phyloP scores from a whole-genome alignment of 1,140 invertebrate species.

The Myzus persicae region DNA sequence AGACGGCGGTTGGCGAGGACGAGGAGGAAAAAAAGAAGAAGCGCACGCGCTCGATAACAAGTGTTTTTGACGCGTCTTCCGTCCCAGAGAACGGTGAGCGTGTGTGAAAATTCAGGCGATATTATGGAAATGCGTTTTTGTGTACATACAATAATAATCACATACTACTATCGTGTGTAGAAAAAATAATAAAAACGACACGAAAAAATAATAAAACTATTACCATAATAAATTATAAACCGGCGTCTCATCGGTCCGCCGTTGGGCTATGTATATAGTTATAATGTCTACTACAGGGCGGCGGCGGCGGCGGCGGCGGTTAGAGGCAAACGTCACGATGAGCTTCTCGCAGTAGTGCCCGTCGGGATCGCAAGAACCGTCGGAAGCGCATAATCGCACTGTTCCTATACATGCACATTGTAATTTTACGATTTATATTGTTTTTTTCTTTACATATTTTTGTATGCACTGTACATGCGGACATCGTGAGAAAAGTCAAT shows the following conservation, averaged over 20 bases:
- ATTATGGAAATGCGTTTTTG: neutral
- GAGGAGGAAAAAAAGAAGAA: neutral
- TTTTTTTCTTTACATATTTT: neutral
- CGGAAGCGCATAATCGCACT: neutral
- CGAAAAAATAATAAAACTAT: conserved; percentile 38
- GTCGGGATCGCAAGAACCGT: neutral
- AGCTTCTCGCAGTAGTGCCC: neutral
- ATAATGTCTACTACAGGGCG: neutral
- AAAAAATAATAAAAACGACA: conserved; percentile 7
- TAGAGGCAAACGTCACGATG: neutral
- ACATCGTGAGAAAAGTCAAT: neutral
- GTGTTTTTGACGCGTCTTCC: conserved; percentile 21
- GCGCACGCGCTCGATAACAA: conserved; percentile 17
- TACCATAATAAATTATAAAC: conserved; percentile 57
- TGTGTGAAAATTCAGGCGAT: conserved; percentile 30
- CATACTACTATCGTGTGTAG: neutral
- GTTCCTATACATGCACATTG: neutral
- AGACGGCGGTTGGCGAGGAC: neutral
- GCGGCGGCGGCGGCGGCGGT: neutral
- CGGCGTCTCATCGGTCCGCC: neutral
- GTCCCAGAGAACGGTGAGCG: neutral
- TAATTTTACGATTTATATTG: neutral
- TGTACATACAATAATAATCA: neutral
- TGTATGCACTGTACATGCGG: neutral
- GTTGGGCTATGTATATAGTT: neutral